Base-by-base conservation (phyloP, 2,888 invertebrate genomes). In the Hypomecis atomaria region DNA sequence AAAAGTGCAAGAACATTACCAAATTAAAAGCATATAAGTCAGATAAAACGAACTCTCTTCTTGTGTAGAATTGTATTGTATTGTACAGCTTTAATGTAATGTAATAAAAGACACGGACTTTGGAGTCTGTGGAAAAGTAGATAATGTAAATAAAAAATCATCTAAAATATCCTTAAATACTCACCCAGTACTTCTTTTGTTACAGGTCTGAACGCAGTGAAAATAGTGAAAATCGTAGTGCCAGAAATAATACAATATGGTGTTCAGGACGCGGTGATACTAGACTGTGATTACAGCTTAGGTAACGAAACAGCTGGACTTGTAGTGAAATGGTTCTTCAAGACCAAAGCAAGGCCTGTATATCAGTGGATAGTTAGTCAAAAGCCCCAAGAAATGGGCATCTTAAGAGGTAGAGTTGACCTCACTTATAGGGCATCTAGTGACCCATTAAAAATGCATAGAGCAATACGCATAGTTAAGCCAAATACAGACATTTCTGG, bases 311-410 rank as follows among this genome's bases (percentile, higher is more conserved):
- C 95, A 71, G 87, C 93, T 0, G 95, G 95, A 7, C 88, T 97
- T 42, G 95, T 96, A 62, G 95, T 96, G 38, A 96, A 96, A 87
- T 96, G 97, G 96, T 96, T 94, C 85, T 94, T 95, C 79, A 95
- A 94, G 82, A 94, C 95, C 78, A 94, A 94, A 80, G 92, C 94
- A 1, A 90, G 94, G 62, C 94, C 95, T 6, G 95, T 96, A 55
- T 97, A 96, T 84, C 96, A 96, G 84, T 97, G 96, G 96, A 96
- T 96, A 66, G 95, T 94, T 23, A 94, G 94, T 0, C 93, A 94
- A 71, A 93, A 93, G 68, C 96, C 96, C 0, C 95, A 95, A 77
- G 95, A 94, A 60, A 90, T 96, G 75, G 95, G 95, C 5, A 90
- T 92, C 54, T 73, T 93, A 62, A 84, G 92, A 61, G 88, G 89